Evolutionary conservation across 2,888 invertebrate genomes (phyloP).

Genomic region (Thecocarcelia acutangulata): DNA sequence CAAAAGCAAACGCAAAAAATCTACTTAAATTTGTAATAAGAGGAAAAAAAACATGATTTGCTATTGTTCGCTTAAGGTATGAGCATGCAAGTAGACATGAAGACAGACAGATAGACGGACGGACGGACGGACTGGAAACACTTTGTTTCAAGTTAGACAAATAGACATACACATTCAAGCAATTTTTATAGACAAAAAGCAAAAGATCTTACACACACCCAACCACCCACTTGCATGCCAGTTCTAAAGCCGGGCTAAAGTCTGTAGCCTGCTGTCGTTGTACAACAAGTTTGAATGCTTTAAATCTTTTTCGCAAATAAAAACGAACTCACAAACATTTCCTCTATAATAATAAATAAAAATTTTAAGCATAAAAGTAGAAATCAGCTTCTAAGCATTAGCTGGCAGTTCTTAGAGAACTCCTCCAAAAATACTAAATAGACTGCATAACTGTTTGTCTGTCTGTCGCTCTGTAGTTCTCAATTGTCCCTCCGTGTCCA

Average conservation of each 20-base stretch:
- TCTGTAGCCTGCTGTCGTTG: constrained; percentile 11
- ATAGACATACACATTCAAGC: constrained; percentile 6
- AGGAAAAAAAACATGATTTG: constrained; percentile 27
- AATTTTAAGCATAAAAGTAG: constrained; percentile 1
- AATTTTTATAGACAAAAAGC: constrained; percentile 34
- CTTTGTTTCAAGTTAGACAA: constrained; percentile 36
- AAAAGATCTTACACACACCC: constrained; percentile 51
- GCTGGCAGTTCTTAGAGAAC: not conserved
- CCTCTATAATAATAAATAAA: constrained; percentile 55
- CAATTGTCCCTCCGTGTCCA: constrained; percentile 9
- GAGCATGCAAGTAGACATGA: not conserved
- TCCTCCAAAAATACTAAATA: constrained; percentile 36
- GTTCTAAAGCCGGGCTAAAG: constrained; percentile 1
- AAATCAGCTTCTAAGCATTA: constrained; percentile 12
- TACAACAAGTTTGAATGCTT: constrained; percentile 41
- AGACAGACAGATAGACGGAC: not conserved
- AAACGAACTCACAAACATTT: constrained; percentile 45
- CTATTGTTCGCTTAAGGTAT: constrained; percentile 58
- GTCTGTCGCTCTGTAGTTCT: constrained; percentile 15
- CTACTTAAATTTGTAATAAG: constrained; percentile 43
- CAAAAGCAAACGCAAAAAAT: constrained; percentile 19
- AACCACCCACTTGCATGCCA: constrained; percentile 48
- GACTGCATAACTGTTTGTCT: not conserved
- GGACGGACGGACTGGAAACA: constrained; percentile 11
- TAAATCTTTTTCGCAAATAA: constrained; percentile 50